Percentiles rank a stretch among this genome's conserved stretches.
phyloP scores from a whole-genome alignment of 37 sponge, comb jelly and placozoan genomes.

The Eunapius fragilis region DNA sequence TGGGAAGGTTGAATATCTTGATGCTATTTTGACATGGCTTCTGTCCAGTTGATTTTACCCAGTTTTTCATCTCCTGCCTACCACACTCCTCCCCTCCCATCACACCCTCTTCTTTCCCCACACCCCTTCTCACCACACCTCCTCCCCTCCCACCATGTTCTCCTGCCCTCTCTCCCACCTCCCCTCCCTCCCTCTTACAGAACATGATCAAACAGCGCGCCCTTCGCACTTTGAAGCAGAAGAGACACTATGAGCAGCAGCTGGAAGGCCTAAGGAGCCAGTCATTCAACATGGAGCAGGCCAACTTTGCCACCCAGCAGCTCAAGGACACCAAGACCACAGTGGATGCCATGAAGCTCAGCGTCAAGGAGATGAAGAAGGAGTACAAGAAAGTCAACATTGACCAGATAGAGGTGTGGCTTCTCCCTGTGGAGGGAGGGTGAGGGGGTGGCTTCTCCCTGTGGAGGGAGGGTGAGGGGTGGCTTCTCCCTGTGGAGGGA shows the following conservation, averaged over 20 bases:
- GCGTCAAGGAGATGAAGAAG: conserved; percentile 99
- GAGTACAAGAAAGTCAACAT: conserved; percentile 99
- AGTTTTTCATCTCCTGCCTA: neutral
- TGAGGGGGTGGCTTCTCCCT: no score
- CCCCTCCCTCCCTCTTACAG: conserved; percentile 26
- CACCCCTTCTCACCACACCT: neutral
- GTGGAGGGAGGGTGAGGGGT: no score
- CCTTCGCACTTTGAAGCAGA: conserved; percentile 95
- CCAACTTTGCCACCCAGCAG: conserved; percentile 96
- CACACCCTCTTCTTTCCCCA: neutral
- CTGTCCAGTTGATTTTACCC: no score
- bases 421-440: no score
- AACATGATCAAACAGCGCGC: conserved; percentile 99
- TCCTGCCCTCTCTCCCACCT: conserved; percentile 15
- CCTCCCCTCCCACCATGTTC: conserved; percentile 11
- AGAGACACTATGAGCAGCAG: conserved; percentile 94
- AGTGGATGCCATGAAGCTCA: conserved; percentile 97
- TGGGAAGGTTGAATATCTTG: no score
- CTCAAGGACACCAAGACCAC: conserved; percentile 98
- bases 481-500: no score
- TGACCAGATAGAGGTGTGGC: conserved; percentile 90
- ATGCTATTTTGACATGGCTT: no score
- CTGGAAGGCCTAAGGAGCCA: conserved; percentile 90
- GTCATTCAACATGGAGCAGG: conserved; percentile 99
- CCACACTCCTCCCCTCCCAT: neutral